These are phyloP conservation scores for Anthonomus grandis DNA, from an alignment of 1,140 invertebrate genomes.

Conservation along the genomic window DNA sequence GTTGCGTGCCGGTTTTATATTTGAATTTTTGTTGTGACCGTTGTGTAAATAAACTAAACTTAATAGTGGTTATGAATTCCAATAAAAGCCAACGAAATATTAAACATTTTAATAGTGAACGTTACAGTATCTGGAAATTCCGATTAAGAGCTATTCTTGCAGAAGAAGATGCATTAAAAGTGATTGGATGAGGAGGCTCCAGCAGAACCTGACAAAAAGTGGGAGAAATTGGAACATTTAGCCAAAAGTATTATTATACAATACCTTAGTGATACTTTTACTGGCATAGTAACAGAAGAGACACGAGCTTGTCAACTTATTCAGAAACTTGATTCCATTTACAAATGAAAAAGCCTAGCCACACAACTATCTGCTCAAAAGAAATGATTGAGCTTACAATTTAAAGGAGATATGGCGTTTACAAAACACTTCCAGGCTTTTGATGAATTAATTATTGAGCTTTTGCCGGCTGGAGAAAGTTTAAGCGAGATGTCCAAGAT, in stretches of 20 bases:
- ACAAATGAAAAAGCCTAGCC: conserved; percentile 46
- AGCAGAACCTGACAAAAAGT: background rate
- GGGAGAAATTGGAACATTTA: conserved; percentile 36
- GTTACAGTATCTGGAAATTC: conserved; percentile 15
- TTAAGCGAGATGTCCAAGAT: conserved; percentile 32
- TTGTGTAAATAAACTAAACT: too few relatives aligned
- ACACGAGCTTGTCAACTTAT: conserved; percentile 42
- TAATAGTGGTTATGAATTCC: too few relatives aligned
- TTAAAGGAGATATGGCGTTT: conserved; percentile 40
- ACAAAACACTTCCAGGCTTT: conserved; percentile 39
- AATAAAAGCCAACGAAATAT: too few relatives aligned
- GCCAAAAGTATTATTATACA: conserved; percentile 44
- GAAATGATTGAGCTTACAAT: conserved; percentile 42
- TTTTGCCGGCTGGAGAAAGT: conserved; percentile 39
- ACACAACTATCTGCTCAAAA: conserved; percentile 46
- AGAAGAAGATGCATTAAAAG: conserved; percentile 7
- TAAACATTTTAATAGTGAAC: conserved; percentile 11
- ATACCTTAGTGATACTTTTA: conserved; percentile 44
- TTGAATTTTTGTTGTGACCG: too few relatives aligned
- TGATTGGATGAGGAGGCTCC: conserved; percentile 1
- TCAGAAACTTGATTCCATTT: conserved; percentile 43
- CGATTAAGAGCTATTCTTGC: conserved; percentile 3
- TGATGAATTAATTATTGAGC: conserved; percentile 44
- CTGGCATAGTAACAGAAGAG: conserved; percentile 41
- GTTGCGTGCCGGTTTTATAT: too few relatives aligned